These are phyloP conservation scores for Pherbina coryleti DNA, from an alignment of 2,888 invertebrate genomes.

Conservation along the genomic window DNA sequence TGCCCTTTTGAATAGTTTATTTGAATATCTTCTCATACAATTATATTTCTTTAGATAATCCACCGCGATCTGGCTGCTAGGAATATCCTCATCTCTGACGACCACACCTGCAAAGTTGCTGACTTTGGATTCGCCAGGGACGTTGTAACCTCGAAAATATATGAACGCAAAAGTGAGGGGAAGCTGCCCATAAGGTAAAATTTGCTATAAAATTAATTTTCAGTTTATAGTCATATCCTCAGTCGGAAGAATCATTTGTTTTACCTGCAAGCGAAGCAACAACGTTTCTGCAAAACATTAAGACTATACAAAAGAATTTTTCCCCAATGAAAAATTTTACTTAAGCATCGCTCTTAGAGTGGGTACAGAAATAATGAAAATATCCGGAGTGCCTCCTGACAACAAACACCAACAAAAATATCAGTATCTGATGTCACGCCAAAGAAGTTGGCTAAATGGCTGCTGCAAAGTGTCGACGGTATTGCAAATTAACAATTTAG, in stretches of 20 bases:
- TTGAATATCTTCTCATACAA: too few species aligned
- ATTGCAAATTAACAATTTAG: conserved; percentile 39
- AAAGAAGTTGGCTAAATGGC: conserved; percentile 17
- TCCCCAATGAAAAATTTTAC: not conserved
- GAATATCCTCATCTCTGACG: conserved; percentile 88
- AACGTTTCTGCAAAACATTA: not conserved
- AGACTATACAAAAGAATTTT: not conserved
- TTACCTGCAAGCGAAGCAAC: not conserved
- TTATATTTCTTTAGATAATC: conserved; percentile 76
- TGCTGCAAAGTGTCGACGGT: conserved; percentile 7
- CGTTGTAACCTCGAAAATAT: conserved; percentile 88
- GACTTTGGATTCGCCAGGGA: conserved; percentile 95
- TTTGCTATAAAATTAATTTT: conserved; percentile 25
- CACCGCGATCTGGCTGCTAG: conserved; percentile 92
- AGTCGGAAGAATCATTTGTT: conserved; percentile 1
- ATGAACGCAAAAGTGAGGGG: conserved; percentile 89
- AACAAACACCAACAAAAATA: not conserved
- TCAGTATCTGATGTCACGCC: conserved; percentile 26
- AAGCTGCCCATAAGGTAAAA: conserved; percentile 77
- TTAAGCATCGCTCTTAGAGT: not conserved
- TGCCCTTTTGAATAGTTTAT: too few species aligned
- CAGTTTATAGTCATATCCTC: conserved; percentile 20
- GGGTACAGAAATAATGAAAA: not conserved
- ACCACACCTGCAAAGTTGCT: conserved; percentile 90
- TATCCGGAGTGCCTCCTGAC: not conserved